phyloP scores from a whole-genome alignment of 2,888 invertebrate genomes.

The Metallyticus violacea region DNA sequence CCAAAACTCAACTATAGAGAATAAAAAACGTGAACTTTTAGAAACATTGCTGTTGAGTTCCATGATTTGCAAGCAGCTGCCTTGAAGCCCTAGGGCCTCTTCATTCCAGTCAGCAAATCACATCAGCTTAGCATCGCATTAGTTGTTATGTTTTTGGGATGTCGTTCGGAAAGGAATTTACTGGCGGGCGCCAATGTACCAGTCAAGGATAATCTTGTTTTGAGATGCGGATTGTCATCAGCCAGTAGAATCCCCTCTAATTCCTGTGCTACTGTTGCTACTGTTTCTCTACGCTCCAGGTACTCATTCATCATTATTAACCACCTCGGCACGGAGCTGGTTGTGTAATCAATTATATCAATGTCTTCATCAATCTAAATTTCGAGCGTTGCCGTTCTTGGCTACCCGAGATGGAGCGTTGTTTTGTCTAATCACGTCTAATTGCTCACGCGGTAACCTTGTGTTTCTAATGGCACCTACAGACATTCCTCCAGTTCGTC shows the following conservation, averaged over 20 bases:
- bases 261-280: no score
- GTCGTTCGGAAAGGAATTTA: background rate
- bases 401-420: background rate
- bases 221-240: background rate
- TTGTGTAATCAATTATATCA: conserved; percentile 7
- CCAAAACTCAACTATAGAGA: no score
- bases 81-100: background rate
- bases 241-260: background rate
- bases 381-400: background rate
- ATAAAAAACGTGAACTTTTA: no score
- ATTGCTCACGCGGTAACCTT: background rate
- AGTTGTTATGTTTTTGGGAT: background rate
- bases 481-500: no score
- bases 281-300: background rate
- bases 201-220: background rate
- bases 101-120: background rate
- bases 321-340: background rate
- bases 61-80: background rate
- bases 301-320: conserved; percentile 1
- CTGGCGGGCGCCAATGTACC: no score
- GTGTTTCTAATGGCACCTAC: background rate
- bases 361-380: conserved; percentile 19
- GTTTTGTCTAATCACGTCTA: conserved; percentile 6
- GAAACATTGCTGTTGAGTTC: background rate
- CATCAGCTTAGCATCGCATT: background rate